Evolutionary conservation across 1,140 invertebrate genomes (phyloP), one percentile per base, ranked within the genome.

Genomic region (Popillia japonica): DNA sequence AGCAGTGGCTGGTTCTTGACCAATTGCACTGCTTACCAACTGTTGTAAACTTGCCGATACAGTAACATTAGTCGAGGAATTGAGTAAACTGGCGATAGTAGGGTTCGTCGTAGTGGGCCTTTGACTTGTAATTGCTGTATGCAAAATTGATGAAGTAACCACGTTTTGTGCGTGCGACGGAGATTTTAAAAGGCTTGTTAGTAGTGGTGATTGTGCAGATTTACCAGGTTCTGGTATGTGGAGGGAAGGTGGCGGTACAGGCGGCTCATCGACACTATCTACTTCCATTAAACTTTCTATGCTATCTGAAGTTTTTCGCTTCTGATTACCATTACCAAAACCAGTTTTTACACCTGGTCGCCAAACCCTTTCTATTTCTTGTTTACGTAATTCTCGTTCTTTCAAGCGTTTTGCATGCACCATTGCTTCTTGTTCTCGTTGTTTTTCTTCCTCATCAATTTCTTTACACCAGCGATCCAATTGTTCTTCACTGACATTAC

Each of bases 101-200:
- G 90, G 89, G 48, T 89, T 89, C 10, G 84, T 80, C 44, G 59
- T 78, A 40, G 80, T 82, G 75, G 59, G 40, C 23, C 83, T 73
- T 78, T 83, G 83, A 78, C 80, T 86, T 0, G 84, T 86, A 59
- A 87, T 86, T 2, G 87, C 83, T 41, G 86, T 86, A 79, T 89
- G 89, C 55, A 87, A 78, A 23, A 89, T 88, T 20, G 88, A 88
- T 3, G 88, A 84, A n/a, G 86, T 85, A 40, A 79, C 77, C 2
- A 83, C 77, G 83, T 82, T 86, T 81, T 80, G 84, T 34, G 87
- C 88, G 78, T 89, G 88, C 0, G 87, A 90, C 0, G 92, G 93
- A n/a, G 92, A 94, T 84, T 95, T 94, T 0, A 96, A 87, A 11
- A 96, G 87, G 79, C 93, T 95, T 6, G 95, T 95, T 34, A 96